Evolutionary conservation across 2,888 invertebrate species (phyloP).

Genomic region (Brachylomia viminalis): DNA sequence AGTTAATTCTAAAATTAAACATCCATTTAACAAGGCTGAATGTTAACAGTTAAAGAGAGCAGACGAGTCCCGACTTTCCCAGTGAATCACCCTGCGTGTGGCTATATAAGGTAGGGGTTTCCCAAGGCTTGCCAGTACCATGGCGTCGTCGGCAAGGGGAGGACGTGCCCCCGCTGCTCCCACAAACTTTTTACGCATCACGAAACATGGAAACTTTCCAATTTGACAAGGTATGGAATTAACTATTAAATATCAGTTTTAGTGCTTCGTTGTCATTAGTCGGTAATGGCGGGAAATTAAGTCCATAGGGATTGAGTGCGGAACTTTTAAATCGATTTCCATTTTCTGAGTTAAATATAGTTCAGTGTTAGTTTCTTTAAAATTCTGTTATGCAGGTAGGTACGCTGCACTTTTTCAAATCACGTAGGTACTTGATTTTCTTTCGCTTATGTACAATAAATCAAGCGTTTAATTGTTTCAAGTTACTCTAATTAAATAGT

Average conservation of each 20-base stretch:
- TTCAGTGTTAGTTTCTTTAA: slow-evolving; percentile 34
- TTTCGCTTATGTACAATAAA: not conserved
- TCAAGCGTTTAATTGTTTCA: not conserved
- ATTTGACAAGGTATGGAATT: slow-evolving; percentile 75
- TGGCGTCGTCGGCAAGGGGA: slow-evolving; percentile 56
- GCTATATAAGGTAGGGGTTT: slow-evolving; percentile 83
- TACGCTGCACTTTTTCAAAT: slow-evolving; percentile 8
- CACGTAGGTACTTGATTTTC: not conserved
- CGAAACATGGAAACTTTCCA: slow-evolving; percentile 78
- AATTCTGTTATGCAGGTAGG: slow-evolving; percentile 4
- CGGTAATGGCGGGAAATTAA: slow-evolving; percentile 40
- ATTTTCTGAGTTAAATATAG: slow-evolving; percentile 66
- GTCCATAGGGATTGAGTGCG: slow-evolving; percentile 28
- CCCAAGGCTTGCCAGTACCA: slow-evolving; percentile 73
- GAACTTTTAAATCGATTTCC: slow-evolving; percentile 64
- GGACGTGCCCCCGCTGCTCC: slow-evolving; percentile 65
- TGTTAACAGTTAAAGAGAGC: slow-evolving; percentile 30
- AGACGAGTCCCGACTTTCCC: slow-evolving; percentile 56
- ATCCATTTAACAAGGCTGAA: slow-evolving; percentile 48
- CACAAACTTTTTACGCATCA: slow-evolving; percentile 86
- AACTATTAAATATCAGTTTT: slow-evolving; percentile 45
- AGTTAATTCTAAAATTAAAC: slow-evolving; percentile 54
- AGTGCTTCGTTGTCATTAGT: slow-evolving; percentile 42
- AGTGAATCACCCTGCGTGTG: slow-evolving; percentile 72
- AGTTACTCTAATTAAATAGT: too few relatives aligned